These are phyloP conservation scores for Lytechinus variegatus DNA, from an alignment of 35 echinoderm and acorn worm species.

Conservation along the genomic window DNA sequence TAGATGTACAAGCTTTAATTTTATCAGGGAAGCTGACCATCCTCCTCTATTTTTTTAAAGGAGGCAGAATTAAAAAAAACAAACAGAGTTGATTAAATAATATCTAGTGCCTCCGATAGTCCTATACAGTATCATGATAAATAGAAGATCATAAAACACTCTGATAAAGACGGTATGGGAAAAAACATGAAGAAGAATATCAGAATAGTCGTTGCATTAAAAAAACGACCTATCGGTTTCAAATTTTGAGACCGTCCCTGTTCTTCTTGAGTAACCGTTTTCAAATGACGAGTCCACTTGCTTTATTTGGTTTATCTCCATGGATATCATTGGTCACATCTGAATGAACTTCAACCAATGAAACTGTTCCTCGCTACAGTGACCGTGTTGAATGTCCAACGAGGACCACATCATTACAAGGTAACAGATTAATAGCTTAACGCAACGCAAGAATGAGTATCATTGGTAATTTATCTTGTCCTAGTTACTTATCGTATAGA, in stretches of 20 bases:
- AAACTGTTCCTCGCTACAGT: neutral
- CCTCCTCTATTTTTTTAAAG: too few relatives aligned
- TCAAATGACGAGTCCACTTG: neutral
- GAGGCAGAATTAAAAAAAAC: too few relatives aligned
- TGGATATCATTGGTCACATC: neutral
- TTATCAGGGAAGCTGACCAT: too few relatives aligned
- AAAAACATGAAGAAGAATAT: too few relatives aligned
- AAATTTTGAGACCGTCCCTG: neutral
- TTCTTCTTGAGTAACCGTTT: neutral
- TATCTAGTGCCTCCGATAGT: too few relatives aligned
- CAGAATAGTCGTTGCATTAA: too few relatives aligned
- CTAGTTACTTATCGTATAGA: neutral
- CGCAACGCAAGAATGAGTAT: neutral
- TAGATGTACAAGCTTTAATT: too few relatives aligned
- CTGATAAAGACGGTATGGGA: too few relatives aligned
- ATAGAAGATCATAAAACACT: too few relatives aligned
- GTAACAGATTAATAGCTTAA: neutral
- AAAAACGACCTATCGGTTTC: too few relatives aligned
- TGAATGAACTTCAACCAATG: neutral
- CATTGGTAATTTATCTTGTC: neutral
- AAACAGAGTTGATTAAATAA: too few relatives aligned
- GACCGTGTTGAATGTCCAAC: neutral
- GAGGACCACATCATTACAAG: neutral
- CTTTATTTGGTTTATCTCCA: neutral
- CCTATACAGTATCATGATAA: too few relatives aligned